phyloP scores from a whole-genome alignment of 2,888 invertebrate genomes.

The Pollenia amentaria region DNA sequence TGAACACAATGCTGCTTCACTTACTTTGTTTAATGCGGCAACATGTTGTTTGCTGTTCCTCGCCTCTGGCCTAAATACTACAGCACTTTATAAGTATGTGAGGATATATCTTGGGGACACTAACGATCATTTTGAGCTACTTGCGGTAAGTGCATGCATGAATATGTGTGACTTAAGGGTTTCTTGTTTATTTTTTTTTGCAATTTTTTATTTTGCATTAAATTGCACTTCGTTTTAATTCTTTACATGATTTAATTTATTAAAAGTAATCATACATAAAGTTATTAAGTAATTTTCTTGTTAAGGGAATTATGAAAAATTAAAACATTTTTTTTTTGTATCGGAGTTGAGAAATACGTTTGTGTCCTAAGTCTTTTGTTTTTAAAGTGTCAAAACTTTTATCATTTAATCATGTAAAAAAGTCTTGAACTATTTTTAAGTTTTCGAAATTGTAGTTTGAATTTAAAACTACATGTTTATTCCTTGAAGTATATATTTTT shows the following conservation, averaged over 20 bases:
- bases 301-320: slow-evolving; percentile 15
- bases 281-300: slow-evolving; percentile 71
- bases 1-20: slow-evolving; percentile 45
- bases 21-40: slow-evolving; percentile 39
- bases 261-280: slow-evolving; percentile 55
- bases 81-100: slow-evolving; percentile 20
- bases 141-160: slow-evolving; percentile 21
- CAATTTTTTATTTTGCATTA: slow-evolving; percentile 51
- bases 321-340: not conserved
- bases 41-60: slow-evolving; percentile 62
- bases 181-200: not conserved
- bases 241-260: slow-evolving; percentile 49
- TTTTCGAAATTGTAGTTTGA: no score
- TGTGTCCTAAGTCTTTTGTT: slow-evolving; percentile 56
- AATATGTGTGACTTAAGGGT: slow-evolving; percentile 26
- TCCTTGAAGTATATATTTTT: not conserved
- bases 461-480: no score
- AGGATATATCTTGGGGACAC: slow-evolving; percentile 28
- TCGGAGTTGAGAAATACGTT: slow-evolving; percentile 2
- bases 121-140: slow-evolving; percentile 15
- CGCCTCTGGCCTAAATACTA: slow-evolving; percentile 55
- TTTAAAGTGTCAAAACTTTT: not conserved
- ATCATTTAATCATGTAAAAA: no score
- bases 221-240: slow-evolving; percentile 37
- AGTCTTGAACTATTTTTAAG: no score